Percentiles rank a stretch among this genome's conserved stretches.
Conservation (phyloP, 1,140 invertebrate genomes). For the Oreohelix idahoensis region DNA sequence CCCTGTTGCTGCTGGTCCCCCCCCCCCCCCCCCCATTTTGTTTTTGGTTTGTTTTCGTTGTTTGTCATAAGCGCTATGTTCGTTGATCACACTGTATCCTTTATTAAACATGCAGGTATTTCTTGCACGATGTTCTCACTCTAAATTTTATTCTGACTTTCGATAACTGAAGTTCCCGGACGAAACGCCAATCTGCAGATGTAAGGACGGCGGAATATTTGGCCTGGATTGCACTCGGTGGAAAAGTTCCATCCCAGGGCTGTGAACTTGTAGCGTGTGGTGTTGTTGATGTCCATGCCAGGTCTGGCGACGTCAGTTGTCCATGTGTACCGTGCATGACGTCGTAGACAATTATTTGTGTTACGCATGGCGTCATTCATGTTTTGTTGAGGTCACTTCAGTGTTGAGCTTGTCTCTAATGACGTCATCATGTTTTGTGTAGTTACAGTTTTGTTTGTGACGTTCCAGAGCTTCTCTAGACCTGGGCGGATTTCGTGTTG, state of each 20-base stretch:
- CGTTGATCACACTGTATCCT: too few relatives aligned
- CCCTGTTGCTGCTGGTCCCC: too few relatives aligned
- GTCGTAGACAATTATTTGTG: background rate
- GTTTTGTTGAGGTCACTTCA: too few relatives aligned
- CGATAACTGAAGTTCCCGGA: slow-evolving; percentile 39
- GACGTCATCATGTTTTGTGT: too few relatives aligned
- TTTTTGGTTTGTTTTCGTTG: background rate
- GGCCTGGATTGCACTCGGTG: slow-evolving; percentile 55
- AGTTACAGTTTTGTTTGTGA: too few relatives aligned
- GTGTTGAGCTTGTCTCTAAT: too few relatives aligned
- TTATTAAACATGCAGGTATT: too few relatives aligned
- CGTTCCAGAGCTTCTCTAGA: too few relatives aligned
- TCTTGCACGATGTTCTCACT: background rate
- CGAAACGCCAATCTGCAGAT: slow-evolving; percentile 54
- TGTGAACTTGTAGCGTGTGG: slow-evolving; percentile 52
- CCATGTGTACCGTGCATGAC: background rate
- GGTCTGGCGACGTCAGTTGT: slow-evolving; percentile 42
- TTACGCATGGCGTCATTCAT: background rate
- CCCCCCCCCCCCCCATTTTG: background rate
- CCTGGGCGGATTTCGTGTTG: too few relatives aligned
- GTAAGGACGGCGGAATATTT: slow-evolving; percentile 51
- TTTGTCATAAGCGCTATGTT: background rate
- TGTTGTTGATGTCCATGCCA: slow-evolving; percentile 49
- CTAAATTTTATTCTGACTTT: background rate
- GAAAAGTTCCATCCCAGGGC: slow-evolving; percentile 36